These are phyloP conservation scores for Cotesia typhae DNA, from an alignment of 1,140 invertebrate genomes.

Conservation along the genomic window DNA sequence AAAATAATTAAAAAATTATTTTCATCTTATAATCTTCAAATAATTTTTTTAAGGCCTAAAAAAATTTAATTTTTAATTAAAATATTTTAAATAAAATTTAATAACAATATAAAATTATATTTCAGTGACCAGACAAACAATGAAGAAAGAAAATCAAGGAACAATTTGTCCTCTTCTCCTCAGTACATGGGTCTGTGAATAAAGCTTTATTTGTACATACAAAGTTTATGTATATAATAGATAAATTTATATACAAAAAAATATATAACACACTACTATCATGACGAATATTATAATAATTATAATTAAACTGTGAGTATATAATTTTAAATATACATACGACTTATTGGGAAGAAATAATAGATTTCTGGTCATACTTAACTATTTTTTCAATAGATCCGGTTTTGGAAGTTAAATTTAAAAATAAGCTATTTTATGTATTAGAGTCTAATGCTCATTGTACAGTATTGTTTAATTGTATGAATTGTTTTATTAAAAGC, in stretches of 20 bases:
- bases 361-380: no score
- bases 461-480: constrained; percentile 1
- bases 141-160: constrained; percentile 53
- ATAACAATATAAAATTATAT: constrained; percentile 29
- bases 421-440: not conserved
- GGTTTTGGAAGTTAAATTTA: no score
- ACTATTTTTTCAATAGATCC: no score
- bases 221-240: constrained; percentile 39
- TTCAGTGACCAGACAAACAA: constrained; percentile 56
- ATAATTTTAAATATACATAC: no score
- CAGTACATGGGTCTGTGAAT: constrained; percentile 64
- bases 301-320: no score
- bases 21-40: no score
- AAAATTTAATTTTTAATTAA: no score
- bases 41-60: no score
- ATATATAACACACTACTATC: not conserved
- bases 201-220: constrained; percentile 23
- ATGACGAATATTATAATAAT: not conserved
- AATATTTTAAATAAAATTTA: no score
- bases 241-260: constrained; percentile 27
- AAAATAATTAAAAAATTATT: no score
- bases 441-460: not conserved
- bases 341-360: no score
- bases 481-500: constrained; percentile 43
- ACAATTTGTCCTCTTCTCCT: constrained; percentile 58